phyloP scores from a whole-genome alignment of 2,113 vertebrate species.

The Passerina amoena region DNA sequence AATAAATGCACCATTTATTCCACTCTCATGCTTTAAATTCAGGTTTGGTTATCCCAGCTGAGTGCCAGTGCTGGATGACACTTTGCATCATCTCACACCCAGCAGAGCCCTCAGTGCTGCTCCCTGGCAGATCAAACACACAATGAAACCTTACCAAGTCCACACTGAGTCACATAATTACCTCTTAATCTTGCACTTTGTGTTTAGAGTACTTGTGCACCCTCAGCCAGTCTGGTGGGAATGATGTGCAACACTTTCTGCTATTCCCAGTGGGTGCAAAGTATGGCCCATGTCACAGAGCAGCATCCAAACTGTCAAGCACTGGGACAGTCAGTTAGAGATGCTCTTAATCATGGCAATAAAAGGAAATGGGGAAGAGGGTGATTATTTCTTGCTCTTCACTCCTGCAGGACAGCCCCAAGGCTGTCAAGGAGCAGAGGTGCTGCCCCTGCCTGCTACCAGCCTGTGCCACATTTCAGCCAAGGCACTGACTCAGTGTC shows the following conservation, averaged over 20 bases:
- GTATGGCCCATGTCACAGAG: not conserved
- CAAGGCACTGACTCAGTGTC: not conserved
- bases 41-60: not conserved
- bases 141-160: accelerated
- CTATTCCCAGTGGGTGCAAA: accelerated
- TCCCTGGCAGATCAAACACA: not conserved
- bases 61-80: accelerated
- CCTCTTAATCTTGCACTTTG: not conserved
- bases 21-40: accelerated
- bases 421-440: not conserved
- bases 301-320: not conserved
- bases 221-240: not conserved
- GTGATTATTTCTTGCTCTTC: not conserved
- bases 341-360: not conserved
- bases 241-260: accelerated
- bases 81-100: not conserved
- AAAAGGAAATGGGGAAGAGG: not conserved
- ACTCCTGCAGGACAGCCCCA: not conserved
- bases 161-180: not conserved
- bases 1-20: not conserved
- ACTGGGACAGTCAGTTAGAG: not conserved
- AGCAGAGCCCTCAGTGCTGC: not conserved
- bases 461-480: not conserved
- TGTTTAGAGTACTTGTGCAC: accelerated
- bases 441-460: accelerated